Base-by-base conservation (phyloP, 2,797 vertebrate species). In the Acestrorhynchus altus region DNA sequence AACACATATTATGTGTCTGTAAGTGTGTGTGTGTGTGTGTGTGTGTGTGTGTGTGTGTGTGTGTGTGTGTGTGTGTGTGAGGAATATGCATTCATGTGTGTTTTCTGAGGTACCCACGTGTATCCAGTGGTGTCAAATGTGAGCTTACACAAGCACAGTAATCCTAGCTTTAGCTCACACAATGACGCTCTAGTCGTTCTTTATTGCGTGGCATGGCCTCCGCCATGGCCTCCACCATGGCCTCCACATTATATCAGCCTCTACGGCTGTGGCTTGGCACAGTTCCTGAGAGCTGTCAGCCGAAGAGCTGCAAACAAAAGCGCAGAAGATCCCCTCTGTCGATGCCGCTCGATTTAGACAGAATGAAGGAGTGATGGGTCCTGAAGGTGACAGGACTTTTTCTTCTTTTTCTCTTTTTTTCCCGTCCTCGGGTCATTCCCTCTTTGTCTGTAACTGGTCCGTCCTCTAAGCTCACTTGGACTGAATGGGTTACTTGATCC, bases 191-290 rank as follows among this genome's bases (percentile, higher is more conserved):
- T 22, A 24, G n/a, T 72, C 74, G 49, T 57, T 35, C 31, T 75
- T 80, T 69, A 69, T 56, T 74, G 39, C 57, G 64, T 74, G 66
- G 51, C 74, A 18, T n/a, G 64, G 42, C 52, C 52, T 60, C 54
- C 56, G 31, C 31, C 31, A 35, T 35, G 31, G 54, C 40, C 31
- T 46, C 56, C 42, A 59, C 54, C n/a, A 57, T 46, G 5, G 63
- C 40, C 31, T 46, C 56, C 42, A 59, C 47, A 61, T 77, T 69
- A 77, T 61, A 51, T 77, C 40, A 61, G 66, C 35, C 52, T 9
- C 1, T 39, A 60, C 11, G 20, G 42, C 28, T 26, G 54, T 24
- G 10, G 42, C 66, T 40, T 51, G 66, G 63, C 75, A 51, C 5
- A 8, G 44, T 10, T 77, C 75, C 65, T 49, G 28, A 61, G 9